Evolutionary conservation across 1,140 invertebrate genomes (phyloP), one percentile per base, ranked within the genome.

Genomic region (Sesamia nonagrioides): DNA sequence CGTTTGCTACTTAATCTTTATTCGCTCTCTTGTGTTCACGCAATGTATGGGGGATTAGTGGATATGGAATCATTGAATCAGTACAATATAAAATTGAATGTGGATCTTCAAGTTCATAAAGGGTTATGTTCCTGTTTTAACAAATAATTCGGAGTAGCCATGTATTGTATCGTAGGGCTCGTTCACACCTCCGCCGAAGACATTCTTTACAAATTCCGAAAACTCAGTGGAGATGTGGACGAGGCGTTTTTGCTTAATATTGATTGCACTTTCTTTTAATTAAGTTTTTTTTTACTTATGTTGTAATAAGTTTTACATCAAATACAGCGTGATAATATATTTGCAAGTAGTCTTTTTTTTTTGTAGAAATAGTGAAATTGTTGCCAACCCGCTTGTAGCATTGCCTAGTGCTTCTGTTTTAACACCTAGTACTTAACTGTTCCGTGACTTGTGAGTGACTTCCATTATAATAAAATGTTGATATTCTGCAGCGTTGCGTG

Each of bases 241-340:
- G 66, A 7, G 21, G 37, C 50, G 74, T 63, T 72, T 77, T 80
- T 83, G 73, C 77, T 88, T 88, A 78, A 80, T 85, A 77, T 78
- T 87, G 85, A 77, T 78, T 87, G 85, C 84, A 87, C 84, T 87
- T 81, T 81, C 60, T 84, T 84, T 84, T 85, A 76, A 76, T 85
- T 86, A 83, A 85, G 81, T 83, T 86, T 86, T 75, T 86, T 75
- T 88, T 87, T 85, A 85, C 84, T 84, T 84, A 82, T 87, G 87
- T 88, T 87, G 84, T 88, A 86, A 87, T 88, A 89, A 87, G 81
- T 86, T 90, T 88, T 87, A 88, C 87, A 87, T 90, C 85, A 86
- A 89, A 90, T 89, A 90, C 87, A 91, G 86, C 85, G 84, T 91
- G 84, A 87, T 89, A 87, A 88, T 86, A 88, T 89, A 87, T 88